Conservation (phyloP, 2,797 vertebrate genomes). For the Ispidina lecontei region DNA sequence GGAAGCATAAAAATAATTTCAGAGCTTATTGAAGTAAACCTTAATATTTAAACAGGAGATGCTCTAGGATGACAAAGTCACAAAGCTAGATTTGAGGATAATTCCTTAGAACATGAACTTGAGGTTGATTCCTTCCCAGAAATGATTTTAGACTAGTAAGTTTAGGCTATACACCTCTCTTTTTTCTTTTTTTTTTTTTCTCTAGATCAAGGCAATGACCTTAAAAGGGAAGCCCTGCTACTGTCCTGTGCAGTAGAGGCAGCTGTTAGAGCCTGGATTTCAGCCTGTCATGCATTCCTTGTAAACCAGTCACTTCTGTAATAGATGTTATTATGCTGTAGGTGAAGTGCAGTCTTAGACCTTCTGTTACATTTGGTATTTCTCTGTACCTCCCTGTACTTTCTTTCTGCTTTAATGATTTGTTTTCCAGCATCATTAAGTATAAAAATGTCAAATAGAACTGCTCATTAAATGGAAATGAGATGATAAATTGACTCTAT, state of each 20-base stretch:
- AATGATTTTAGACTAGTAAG: not conserved
- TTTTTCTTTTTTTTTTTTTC: not conserved
- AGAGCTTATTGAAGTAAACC: not conserved
- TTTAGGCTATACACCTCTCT: not conserved
- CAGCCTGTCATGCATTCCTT: not conserved
- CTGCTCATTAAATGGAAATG: not conserved
- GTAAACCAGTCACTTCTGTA: not conserved
- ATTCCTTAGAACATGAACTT: not conserved
- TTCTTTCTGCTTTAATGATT: not conserved
- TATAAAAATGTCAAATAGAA: not conserved
- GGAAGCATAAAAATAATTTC: not conserved
- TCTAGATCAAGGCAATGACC: accelerated
- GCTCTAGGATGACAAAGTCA: not conserved
- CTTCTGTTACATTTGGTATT: not conserved
- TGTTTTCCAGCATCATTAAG: not conserved
- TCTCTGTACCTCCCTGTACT: not conserved
- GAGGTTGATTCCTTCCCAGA: not conserved
- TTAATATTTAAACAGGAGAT: not conserved
- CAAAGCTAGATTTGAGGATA: not conserved
- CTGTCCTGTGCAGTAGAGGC: not conserved
- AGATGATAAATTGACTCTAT: not conserved
- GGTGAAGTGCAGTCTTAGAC: not conserved
- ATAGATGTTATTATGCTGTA: not conserved
- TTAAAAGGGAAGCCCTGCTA: not conserved
- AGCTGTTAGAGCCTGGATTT: not conserved